Base-by-base conservation (phyloP, 2,113 vertebrate species). In the Halcyon senegalensis region DNA sequence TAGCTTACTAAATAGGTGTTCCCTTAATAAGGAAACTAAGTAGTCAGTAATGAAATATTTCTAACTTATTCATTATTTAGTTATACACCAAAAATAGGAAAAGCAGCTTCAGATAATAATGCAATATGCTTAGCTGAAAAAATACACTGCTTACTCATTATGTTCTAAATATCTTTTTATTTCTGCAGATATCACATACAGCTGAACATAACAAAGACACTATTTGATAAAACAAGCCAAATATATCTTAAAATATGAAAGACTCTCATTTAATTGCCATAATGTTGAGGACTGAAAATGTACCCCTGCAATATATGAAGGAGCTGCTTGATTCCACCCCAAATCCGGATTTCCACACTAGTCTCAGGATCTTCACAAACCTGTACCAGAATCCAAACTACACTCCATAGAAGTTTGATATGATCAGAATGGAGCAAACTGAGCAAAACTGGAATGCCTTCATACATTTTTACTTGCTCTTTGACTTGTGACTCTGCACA, bases 311-410 rank as follows among this genome's bases (percentile, higher is more conserved):
- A 97, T 88, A 99, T 97, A 63, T 98, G 98, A 72, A 99, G 98
- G 25, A 99, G 98, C 70, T 99, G 98, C 94, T 98, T 99, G 94
- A 99, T 98, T n/a, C 99, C 99, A 7, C 99, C 99, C 99, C 98
- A 99, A 53, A 98, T 97, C 23, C 97, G 94, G 46, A 99, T 99
- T 97, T 99, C 99, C 7, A 95, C 92, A 39, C 98, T 98, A 95
- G 97, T 97, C 76, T 99, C 98, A 1, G 98, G 98, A 50, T 99
- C 98, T 97, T 99, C 98, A 13, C 99, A 99, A 66, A 99, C 96
- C 97, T 99, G 99, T 23, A 99, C 99, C 90, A 99, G 98, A 81
- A 99, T 98, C 99, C 99, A 99, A 70, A 98, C 97, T 2, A 98
- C 46, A 37, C 98, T 99, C 98, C 99, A 99, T 5, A 99, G 97